Percentiles rank a stretch among this genome's conserved stretches.
Conservation (phyloP, 2,797 vertebrate species). For the Girardinus metallicus region DNA sequence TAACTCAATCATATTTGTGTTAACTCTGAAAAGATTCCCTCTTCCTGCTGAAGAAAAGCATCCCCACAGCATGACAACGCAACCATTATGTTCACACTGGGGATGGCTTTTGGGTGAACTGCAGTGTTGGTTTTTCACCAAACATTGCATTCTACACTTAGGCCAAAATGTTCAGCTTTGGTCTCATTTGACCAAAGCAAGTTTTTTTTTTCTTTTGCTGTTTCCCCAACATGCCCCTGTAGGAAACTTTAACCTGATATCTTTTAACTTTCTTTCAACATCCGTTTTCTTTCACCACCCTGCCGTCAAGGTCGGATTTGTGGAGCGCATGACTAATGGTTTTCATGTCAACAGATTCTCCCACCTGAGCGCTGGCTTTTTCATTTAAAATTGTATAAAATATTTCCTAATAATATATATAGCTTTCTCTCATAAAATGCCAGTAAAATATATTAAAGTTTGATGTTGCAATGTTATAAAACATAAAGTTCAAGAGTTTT, state of each 20-base stretch:
- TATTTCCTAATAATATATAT: neutral
- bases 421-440: constrained; percentile 13
- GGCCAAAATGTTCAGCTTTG: neutral
- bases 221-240: neutral
- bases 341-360: neutral
- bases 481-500: neutral
- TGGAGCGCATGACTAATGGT: neutral
- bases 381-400: constrained; percentile 5
- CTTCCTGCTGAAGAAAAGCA: neutral
- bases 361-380: neutral
- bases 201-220: neutral
- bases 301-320: neutral
- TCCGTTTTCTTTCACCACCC: neutral
- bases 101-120: neutral
- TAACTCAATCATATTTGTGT: neutral
- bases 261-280: neutral
- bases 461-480: neutral
- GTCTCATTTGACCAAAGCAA: neutral
- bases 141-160: neutral
- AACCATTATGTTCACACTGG: neutral
- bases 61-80: neutral
- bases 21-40: neutral
- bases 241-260: no score
- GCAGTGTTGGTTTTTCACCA: neutral
- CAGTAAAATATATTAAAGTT: neutral